Base-by-base conservation (phyloP, 2,797 vertebrate genomes). In the Scarus forsteni region DNA sequence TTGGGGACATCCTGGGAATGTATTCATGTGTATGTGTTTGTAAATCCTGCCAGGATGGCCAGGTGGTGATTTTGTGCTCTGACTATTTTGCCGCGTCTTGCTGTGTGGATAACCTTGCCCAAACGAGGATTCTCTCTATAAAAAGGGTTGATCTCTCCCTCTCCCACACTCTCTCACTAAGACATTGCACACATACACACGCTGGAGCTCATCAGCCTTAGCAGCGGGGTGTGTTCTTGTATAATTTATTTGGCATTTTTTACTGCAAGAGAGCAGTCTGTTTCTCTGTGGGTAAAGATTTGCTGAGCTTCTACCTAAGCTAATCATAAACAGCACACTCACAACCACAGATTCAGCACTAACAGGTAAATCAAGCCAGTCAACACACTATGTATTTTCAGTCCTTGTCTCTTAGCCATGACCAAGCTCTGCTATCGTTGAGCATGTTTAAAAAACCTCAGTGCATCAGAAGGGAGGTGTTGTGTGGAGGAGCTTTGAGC, bases 61-160 rank as follows among this genome's bases (percentile, higher is more conserved):
- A 89, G 90, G 85, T 88, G 88, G 88, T 74, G 81, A 86, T 89
- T 92, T 85, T 88, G 78, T 87, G 88, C 88, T 89, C 83, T 74
- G 70, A 80, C 80, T 86, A 67, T 52, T 88, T 73, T 61, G 56
- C 69, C 36, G 70, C 11, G n/a, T 69, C 85, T 51, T 77, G 73
- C 70, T 67, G 80, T 77, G 76, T 70, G 54, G 72, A 61, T 66
- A 67, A 59, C 71, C 39, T 66, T 73, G 63, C 59, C 80, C 66
- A 77, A 85, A 76, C 6, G 0, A 40, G 58, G 63, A 68, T 66
- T 64, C 7, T 65, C 60, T 67, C 63, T 2, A 9, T 39, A 10
- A 48, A 52, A 1, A 49, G 7, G 14, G 13, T 9, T 10, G 19
- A 14, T 7, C 39, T 34, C 13, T 15, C 14, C 34, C 34, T 53